These are phyloP conservation scores for Zosterops japonicus DNA, from an alignment of 2,113 vertebrate species.

Conservation along the genomic window DNA sequence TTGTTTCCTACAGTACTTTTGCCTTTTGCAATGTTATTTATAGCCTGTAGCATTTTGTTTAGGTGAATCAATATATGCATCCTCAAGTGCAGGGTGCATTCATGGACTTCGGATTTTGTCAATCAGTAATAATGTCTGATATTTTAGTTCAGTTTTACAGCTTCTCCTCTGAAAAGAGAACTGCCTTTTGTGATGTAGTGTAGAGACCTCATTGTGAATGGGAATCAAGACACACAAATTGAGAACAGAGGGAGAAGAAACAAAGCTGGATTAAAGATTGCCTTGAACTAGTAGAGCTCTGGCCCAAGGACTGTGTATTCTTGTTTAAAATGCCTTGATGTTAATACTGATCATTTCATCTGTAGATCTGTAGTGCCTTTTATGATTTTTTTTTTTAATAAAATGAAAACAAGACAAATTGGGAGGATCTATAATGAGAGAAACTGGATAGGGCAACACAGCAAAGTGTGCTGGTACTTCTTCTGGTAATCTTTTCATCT, in stretches of 20 bases:
- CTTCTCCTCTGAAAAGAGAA: slow-evolving; percentile 6
- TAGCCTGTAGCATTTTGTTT: neutral
- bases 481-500: slow-evolving; percentile 13
- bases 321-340: slow-evolving; percentile 45
- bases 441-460: neutral
- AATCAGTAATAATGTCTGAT: slow-evolving; percentile 18
- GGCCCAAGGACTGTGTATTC: slow-evolving; percentile 42
- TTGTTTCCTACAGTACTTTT: neutral
- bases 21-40: neutral
- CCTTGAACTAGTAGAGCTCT: slow-evolving; percentile 43
- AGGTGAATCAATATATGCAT: slow-evolving; percentile 5
- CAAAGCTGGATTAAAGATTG: slow-evolving; percentile 49
- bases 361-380: slow-evolving; percentile 47
- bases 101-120: neutral
- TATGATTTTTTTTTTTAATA: neutral
- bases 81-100: neutral
- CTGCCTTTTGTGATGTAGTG: slow-evolving; percentile 38
- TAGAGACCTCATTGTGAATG: neutral
- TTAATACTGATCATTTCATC: slow-evolving; percentile 46
- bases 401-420: slow-evolving; percentile 42
- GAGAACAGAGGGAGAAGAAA: slow-evolving; percentile 21
- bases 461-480: neutral
- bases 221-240: slow-evolving; percentile 21
- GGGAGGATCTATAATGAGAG: slow-evolving; percentile 21
- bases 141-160: neutral